phyloP scores from a whole-genome alignment of 1,140 invertebrate species.

The Latrodectus geometricus region DNA sequence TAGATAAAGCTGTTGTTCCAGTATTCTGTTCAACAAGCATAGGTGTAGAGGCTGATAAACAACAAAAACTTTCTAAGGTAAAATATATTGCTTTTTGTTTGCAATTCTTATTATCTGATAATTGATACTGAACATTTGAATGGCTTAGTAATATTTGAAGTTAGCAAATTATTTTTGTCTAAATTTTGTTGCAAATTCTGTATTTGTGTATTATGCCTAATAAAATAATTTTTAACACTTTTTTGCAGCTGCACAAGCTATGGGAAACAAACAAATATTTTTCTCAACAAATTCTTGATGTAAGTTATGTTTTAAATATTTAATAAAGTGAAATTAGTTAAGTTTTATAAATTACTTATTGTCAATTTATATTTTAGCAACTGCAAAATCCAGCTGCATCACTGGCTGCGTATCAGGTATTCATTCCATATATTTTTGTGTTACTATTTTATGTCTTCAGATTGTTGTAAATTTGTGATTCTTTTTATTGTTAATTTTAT shows the following conservation, averaged over 20 bases:
- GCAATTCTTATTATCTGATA: neutral
- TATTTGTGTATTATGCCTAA: neutral
- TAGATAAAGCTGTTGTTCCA: constrained; percentile 94
- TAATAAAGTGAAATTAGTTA: neutral
- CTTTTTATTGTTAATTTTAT: neutral
- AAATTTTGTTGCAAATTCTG: neutral
- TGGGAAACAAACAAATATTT: constrained; percentile 99
- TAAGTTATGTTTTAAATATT: constrained; percentile 64
- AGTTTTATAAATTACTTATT: constrained; percentile 32
- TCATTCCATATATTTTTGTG: neutral
- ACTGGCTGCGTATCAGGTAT: constrained; percentile 65
- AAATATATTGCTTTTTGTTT: constrained; percentile 1
- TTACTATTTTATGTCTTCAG: neutral
- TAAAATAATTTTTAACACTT: neutral
- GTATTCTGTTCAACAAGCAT: constrained; percentile 94
- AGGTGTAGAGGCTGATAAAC: constrained; percentile 85
- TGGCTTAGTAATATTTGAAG: no score
- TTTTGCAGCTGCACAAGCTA: constrained; percentile 80
- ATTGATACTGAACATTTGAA: neutral
- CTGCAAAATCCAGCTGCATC: constrained; percentile 68
- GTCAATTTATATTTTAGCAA: constrained; percentile 67
- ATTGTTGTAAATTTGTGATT: neutral
- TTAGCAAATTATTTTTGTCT: no score
- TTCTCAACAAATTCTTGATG: constrained; percentile 82
- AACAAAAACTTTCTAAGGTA: constrained; percentile 88